phyloP scores from a whole-genome alignment of 1,140 invertebrate genomes.

The Drosophila ananassae region DNA sequence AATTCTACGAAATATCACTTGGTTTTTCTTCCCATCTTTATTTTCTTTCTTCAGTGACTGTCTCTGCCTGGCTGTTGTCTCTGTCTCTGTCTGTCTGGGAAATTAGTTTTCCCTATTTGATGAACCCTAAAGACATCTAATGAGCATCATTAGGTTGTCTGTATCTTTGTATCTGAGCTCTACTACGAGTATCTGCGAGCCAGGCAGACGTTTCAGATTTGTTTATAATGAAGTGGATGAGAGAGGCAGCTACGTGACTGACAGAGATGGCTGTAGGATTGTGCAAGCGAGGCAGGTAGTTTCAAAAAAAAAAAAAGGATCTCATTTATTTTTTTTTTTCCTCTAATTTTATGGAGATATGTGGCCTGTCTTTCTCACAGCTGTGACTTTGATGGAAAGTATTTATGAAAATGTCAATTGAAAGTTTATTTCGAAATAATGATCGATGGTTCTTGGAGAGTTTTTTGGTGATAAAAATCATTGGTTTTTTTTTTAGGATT shows the following conservation, averaged over 20 bases:
- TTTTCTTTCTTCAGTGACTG: too few species aligned
- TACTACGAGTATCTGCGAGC: constrained; percentile 15
- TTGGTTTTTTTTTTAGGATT: neutral
- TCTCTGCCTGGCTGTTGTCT: too few species aligned
- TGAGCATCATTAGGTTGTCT: constrained; percentile 75
- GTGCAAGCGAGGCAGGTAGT: constrained; percentile 14
- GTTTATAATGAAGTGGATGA: constrained; percentile 66
- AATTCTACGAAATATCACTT: constrained; percentile 64
- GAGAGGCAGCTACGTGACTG: constrained; percentile 46
- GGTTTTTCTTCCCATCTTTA: neutral
- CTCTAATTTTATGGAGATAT: constrained; percentile 53
- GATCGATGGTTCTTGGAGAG: constrained; percentile 35
- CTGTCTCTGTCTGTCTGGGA: constrained; percentile 20
- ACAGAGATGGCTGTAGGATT: constrained; percentile 20
- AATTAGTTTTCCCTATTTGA: constrained; percentile 32
- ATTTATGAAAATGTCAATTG: constrained; percentile 1
- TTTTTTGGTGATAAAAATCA: constrained; percentile 9
- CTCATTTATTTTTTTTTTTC: constrained; percentile 16
- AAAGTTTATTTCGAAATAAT: constrained; percentile 14
- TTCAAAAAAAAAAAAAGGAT: constrained; percentile 42
- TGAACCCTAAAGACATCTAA: constrained; percentile 69
- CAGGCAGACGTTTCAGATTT: constrained; percentile 26
- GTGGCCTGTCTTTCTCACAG: constrained; percentile 10
- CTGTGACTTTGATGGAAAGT: constrained; percentile 69
- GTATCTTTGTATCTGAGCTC: constrained; percentile 29